Evolutionary conservation across 30 jellyfish, hydroid and myxozoan species (phyloP), one percentile per base, ranked within the genome.

Genomic region (Aurelia aurita): DNA sequence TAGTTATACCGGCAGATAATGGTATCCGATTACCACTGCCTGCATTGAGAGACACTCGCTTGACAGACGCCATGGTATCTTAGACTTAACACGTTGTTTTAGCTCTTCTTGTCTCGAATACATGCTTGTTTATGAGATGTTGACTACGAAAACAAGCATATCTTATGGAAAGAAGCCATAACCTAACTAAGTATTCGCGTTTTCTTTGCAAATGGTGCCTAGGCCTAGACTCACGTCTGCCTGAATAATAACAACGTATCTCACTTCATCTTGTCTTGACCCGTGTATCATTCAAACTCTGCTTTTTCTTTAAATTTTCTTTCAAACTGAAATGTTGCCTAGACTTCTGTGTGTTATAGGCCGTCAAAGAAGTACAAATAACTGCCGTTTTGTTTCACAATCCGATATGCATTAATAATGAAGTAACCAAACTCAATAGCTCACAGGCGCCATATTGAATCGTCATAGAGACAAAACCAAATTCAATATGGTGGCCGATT

Each of bases 371-470:
- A 55, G 25, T 55, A 19, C 25, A 55, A 55, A 55, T 55, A 55
- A 22, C 9, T 55, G 31, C 67, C 28, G 84, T 49, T 49, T 72
- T 51, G 66, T 72, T 63, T 72, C 55, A 53, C 55, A 9, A 72
- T 35, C 59, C 59, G 53, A 51, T 43, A 53, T 21, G 58, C 71
- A 53, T 72, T 23, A n/a, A 31, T 72, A 43, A 72, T 46, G 27
- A 51, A 43, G 22, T 19, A 35, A 25, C 39, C 27, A 10, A 49
- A 51, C 32, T 47, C 57, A 72, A 46, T 28, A 28, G 57, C 29
- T 25, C 13, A 14, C 49, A 28, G 84, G 84, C 84, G 84, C 84
- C 84, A 72, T 72, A 60, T 69, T 69, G 43, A 34, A 18, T 69
- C 66, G 58, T 34, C 53, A 66, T 23, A 69, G 45, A 69, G 81